Evolutionary conservation across 2,113 vertebrate genomes (phyloP).

Genomic region (Pavo muticus): DNA sequence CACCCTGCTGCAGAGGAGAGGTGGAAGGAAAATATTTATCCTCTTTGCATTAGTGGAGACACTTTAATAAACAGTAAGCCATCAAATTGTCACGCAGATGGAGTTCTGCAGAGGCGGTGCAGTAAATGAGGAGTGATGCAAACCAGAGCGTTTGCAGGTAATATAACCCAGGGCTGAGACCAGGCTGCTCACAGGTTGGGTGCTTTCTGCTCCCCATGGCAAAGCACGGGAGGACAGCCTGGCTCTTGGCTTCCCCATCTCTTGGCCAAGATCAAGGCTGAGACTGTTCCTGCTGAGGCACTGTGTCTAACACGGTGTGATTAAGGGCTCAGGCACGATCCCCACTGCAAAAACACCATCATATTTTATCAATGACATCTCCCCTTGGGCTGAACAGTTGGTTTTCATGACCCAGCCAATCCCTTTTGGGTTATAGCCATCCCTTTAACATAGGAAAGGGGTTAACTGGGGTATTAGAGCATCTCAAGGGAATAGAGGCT

Average conservation of each 20-base stretch:
- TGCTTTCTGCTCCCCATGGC: background rate
- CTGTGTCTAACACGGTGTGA: fast-evolving
- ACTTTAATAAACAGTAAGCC: background rate
- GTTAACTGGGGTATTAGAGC: slow-evolving; percentile 17
- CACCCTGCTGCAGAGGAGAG: background rate
- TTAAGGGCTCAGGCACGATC: background rate
- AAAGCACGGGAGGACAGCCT: background rate
- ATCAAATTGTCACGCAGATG: background rate
- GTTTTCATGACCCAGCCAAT: background rate
- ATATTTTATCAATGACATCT: background rate
- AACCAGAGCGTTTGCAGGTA: background rate
- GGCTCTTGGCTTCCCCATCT: background rate
- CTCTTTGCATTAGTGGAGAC: background rate
- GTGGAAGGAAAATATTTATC: background rate
- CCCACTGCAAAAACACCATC: background rate
- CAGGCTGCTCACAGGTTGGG: background rate
- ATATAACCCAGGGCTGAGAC: fast-evolving
- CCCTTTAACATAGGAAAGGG: background rate
- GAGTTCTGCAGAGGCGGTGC: background rate
- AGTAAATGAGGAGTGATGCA: background rate
- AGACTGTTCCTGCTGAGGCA: background rate
- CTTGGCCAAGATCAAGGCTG: background rate
- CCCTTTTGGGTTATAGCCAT: slow-evolving; percentile 14
- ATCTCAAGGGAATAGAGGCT: background rate
- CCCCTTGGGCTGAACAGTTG: background rate